A percentile compares a stretch with the other conserved stretches of the same genome.
Evolutionary conservation across 1,140 invertebrate genomes (phyloP).

Genomic region (Scaptomyza montana): DNA sequence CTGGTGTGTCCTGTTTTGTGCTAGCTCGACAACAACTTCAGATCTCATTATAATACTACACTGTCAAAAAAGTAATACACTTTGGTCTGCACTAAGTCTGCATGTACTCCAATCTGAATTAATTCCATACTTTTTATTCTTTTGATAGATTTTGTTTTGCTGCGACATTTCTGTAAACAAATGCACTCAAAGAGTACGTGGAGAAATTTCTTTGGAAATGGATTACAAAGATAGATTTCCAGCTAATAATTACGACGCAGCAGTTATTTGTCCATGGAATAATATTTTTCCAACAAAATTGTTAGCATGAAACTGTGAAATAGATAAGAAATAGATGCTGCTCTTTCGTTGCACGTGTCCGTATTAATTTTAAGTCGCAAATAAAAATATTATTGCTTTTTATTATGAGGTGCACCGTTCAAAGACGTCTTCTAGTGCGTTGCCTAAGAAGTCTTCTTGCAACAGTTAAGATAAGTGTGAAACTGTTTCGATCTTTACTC

Average conservation of each 20-base stretch:
- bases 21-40: neutral
- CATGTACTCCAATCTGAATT: too few species aligned
- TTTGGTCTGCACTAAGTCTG: neutral
- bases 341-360: neutral
- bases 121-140: too few species aligned
- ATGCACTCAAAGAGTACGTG: neutral
- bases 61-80: neutral
- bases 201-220: slow-evolving; percentile 38
- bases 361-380: too few species aligned
- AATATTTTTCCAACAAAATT: slow-evolving; percentile 42
- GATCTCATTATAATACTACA: neutral
- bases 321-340: neutral
- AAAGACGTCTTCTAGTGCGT: too few species aligned
- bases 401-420: too few species aligned
- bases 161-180: slow-evolving; percentile 19
- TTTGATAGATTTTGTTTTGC: neutral
- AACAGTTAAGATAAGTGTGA: too few species aligned
- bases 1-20: slow-evolving; percentile 5
- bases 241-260: slow-evolving; percentile 55
- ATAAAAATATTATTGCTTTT: too few species aligned
- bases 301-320: neutral
- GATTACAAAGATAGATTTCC: slow-evolving; percentile 51
- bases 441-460: too few species aligned
- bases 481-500: too few species aligned
- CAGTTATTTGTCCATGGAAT: neutral